Evolutionary conservation across 1,140 invertebrate species (phyloP).

Genomic region (Eumeta japonica): DNA sequence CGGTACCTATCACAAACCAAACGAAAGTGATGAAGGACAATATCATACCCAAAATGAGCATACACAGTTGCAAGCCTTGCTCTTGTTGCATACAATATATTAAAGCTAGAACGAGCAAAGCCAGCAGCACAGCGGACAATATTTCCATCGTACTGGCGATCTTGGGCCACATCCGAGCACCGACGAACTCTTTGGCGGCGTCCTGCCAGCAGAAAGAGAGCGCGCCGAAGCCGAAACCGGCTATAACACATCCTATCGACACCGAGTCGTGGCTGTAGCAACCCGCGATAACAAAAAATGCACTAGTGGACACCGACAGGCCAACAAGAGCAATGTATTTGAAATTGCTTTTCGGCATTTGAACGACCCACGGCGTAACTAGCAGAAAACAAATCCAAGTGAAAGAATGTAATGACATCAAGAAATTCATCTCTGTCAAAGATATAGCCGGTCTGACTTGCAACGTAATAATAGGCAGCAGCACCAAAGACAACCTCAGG

Average conservation of each 20-base stretch:
- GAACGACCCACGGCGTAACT: slow-evolving; percentile 42
- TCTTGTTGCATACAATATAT: slow-evolving; percentile 21
- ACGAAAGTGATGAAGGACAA: slow-evolving; percentile 22
- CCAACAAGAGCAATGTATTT: slow-evolving; percentile 43
- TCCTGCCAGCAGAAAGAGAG: slow-evolving; percentile 38
- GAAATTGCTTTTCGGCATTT: slow-evolving; percentile 48
- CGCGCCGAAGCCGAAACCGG: slow-evolving; percentile 40
- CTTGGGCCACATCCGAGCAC: slow-evolving; percentile 43
- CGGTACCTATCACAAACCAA: slow-evolving; percentile 28
- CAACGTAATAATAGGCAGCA: slow-evolving; percentile 38
- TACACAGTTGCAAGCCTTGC: slow-evolving; percentile 24
- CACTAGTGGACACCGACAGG: slow-evolving; percentile 31
- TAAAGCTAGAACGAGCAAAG: slow-evolving; percentile 23
- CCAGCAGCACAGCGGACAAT: slow-evolving; percentile 25
- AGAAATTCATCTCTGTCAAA: slow-evolving; percentile 36
- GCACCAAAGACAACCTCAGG: slow-evolving; percentile 31
- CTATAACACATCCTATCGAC: slow-evolving; percentile 38
- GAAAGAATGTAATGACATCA: slow-evolving; percentile 44
- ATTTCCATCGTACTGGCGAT: slow-evolving; percentile 43
- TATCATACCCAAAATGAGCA: slow-evolving; percentile 31
- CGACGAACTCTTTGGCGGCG: slow-evolving; percentile 39
- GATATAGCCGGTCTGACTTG: slow-evolving; percentile 34
- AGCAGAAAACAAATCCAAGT: slow-evolving; percentile 49
- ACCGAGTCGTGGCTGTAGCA: slow-evolving; percentile 33
- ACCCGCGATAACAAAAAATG: slow-evolving; percentile 39